phyloP scores from a whole-genome alignment of 35 echinoderm and acorn worm species.

The Heliocidaris erythrogramma region DNA sequence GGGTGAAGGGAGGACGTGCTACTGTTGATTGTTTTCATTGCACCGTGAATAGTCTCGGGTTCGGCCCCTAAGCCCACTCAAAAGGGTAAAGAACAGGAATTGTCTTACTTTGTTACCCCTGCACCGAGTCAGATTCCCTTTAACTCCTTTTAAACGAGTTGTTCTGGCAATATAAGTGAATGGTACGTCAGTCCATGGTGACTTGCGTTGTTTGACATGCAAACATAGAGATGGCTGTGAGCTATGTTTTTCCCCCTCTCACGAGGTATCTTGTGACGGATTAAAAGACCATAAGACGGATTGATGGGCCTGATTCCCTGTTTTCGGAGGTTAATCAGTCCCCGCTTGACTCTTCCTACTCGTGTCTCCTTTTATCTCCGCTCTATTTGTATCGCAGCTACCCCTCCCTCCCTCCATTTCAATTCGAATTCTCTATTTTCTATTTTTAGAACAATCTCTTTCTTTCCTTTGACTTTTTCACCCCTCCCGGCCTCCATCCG shows the following conservation, averaged over 20 bases:
- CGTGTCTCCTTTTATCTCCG: conserved; percentile 4
- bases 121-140: neutral
- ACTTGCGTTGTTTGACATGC: neutral
- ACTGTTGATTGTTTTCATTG: too few species aligned
- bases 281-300: neutral
- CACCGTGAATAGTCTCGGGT: too few species aligned
- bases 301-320: conserved; percentile 1
- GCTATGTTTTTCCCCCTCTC: neutral
- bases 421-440: neutral
- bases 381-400: neutral
- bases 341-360: neutral
- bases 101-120: too few species aligned
- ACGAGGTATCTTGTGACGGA: neutral
- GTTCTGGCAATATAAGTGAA: neutral
- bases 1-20: neutral
- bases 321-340: neutral
- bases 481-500: too few species aligned
- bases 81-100: too few species aligned
- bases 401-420: neutral
- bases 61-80: too few species aligned
- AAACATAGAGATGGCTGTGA: neutral
- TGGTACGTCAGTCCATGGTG: neutral
- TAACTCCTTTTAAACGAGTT: neutral
- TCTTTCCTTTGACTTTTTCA: neutral
- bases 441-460: neutral